Conservation (phyloP, 2,797 vertebrate species). For the Tinamus major region DNA sequence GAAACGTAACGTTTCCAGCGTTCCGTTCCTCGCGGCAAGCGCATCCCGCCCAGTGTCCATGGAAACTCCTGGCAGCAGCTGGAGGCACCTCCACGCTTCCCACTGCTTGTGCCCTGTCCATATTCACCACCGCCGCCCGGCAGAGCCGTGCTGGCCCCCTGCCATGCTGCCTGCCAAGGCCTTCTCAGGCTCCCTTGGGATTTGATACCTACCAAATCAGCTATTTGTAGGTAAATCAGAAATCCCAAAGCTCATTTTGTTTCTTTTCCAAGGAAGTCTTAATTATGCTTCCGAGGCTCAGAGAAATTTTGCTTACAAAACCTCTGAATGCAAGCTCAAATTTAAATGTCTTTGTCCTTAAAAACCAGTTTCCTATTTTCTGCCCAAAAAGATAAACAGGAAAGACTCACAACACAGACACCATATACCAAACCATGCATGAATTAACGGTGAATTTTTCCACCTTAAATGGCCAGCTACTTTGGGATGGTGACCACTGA, state of each 20-base stretch:
- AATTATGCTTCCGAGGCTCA: not conserved
- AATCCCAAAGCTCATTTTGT: not conserved
- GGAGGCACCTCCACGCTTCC: constrained; percentile 6
- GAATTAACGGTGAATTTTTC: constrained; percentile 50
- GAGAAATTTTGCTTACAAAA: not conserved
- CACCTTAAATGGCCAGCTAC: constrained; percentile 38
- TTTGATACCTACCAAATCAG: not conserved
- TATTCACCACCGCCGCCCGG: not conserved
- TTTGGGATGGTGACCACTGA: constrained; percentile 58
- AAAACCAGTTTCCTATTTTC: no score
- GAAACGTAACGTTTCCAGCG: constrained; percentile 2
- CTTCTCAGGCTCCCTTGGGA: not conserved
- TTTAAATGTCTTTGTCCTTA: not conserved
- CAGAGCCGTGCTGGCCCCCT: not conserved
- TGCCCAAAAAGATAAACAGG: not conserved
- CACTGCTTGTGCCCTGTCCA: constrained; percentile 22
- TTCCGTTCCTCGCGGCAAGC: constrained; percentile 17
- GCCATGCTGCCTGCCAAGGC: not conserved
- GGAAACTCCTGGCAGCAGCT: constrained; percentile 7
- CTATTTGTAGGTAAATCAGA: not conserved
- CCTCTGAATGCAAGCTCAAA: not conserved
- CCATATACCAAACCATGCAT: not conserved
- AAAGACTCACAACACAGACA: not conserved
- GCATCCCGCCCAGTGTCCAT: not conserved
- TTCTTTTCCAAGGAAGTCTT: not conserved